Conservation (phyloP, 2,113 vertebrate species). For the Spea multiplicata region DNA sequence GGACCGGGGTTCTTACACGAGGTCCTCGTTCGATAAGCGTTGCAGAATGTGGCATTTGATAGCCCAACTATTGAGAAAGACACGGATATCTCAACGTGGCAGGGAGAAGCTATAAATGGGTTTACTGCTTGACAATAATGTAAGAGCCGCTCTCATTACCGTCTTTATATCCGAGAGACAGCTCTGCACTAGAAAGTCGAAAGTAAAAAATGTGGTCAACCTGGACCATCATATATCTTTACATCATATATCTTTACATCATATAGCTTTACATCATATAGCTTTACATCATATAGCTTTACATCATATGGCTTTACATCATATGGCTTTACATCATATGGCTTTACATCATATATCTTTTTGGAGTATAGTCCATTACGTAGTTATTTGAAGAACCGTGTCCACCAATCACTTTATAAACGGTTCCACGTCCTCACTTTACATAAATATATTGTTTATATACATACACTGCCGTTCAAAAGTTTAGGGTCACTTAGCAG, state of each 20-base stretch:
- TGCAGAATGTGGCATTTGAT: conserved; percentile 35
- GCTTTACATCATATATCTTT: no score
- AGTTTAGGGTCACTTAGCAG: no score
- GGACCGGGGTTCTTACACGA: conserved; percentile 56
- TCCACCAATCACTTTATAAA: not conserved
- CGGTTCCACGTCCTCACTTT: no score
- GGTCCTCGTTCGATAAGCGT: conserved; percentile 60
- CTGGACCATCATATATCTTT: not conserved
- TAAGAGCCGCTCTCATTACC: not conserved
- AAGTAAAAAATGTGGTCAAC: not conserved
- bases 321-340: no score
- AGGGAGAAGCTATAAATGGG: not conserved
- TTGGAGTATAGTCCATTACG: not conserved
- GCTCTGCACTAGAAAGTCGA: not conserved
- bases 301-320: no score
- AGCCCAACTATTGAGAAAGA: not conserved
- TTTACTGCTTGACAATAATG: not conserved
- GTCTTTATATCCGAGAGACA: not conserved
- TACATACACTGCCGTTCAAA: no score
- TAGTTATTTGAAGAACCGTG: not conserved
- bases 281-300: no score
- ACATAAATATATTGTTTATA: no score
- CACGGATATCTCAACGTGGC: not conserved
- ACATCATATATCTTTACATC: no score
- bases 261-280: no score